These are phyloP conservation scores for Meloidogyne floridensis DNA, from an alignment of 1,140 invertebrate species.

Conservation along the genomic window DNA sequence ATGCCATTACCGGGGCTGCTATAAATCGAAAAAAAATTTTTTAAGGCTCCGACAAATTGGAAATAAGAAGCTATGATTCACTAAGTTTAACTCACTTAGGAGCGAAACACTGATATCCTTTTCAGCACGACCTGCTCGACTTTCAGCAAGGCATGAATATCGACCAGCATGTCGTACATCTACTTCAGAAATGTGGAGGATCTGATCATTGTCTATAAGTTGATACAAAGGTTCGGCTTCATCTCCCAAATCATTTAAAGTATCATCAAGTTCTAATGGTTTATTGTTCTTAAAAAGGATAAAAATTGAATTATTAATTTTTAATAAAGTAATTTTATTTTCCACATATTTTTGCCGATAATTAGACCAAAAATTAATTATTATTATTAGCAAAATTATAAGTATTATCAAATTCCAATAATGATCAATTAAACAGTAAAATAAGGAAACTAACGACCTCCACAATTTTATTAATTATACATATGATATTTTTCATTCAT, in stretches of 20 bases:
- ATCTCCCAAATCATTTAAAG: not conserved
- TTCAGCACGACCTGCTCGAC: slow-evolving; percentile 74
- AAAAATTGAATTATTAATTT: too few species aligned
- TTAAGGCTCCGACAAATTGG: not conserved
- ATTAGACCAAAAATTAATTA: not conserved
- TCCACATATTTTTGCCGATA: not conserved
- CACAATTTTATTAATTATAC: not conserved
- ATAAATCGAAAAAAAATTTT: not conserved
- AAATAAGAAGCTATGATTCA: not conserved
- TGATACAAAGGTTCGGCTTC: not conserved
- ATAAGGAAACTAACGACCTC: not conserved
- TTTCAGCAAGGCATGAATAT: slow-evolving; percentile 80
- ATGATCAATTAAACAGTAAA: not conserved
- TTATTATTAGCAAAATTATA: not conserved
- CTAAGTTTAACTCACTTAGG: slow-evolving; percentile 65
- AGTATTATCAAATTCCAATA: not conserved
- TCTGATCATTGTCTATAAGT: slow-evolving; percentile 70
- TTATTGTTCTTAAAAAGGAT: not conserved
- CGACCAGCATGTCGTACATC: slow-evolving; percentile 77
- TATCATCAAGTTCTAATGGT: not conserved
- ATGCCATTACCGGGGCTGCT: slow-evolving; percentile 53
- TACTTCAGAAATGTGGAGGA: slow-evolving; percentile 77
- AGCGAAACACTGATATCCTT: slow-evolving; percentile 72
- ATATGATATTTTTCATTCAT: too few species aligned
- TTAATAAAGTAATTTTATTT: not conserved